Evolutionary conservation across 2,888 invertebrate genomes (phyloP).

Genomic region (Gryllus longicercus): DNA sequence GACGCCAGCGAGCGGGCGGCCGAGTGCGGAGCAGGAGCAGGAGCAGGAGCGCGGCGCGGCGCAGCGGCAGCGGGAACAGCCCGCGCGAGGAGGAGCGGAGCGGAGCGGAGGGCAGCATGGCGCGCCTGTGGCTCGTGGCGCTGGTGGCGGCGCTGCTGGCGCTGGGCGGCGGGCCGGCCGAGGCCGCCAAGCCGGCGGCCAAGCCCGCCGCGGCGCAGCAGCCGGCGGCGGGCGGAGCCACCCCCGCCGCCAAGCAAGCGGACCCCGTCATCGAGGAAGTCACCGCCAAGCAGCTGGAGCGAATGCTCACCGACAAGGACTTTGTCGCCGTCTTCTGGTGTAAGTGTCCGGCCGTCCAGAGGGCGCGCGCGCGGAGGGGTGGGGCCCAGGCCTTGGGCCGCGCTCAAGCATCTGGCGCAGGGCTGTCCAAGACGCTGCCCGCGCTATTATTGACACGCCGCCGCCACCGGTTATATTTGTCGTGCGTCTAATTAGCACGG

Average conservation of each 20-base stretch:
- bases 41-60: neutral
- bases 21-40: neutral
- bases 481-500: conserved; percentile 9
- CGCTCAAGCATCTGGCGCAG: neutral
- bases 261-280: conserved; percentile 89
- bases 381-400: neutral
- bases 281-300: conserved; percentile 87
- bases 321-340: conserved; percentile 95
- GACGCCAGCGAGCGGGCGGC: conserved; percentile 3
- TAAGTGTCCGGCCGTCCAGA: conserved; percentile 62
- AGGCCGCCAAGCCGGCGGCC: conserved; percentile 46
- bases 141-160: conserved; percentile 33
- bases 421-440: neutral
- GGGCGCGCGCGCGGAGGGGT: neutral
- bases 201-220: conserved; percentile 46
- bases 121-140: conserved; percentile 22
- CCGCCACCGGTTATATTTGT: conserved; percentile 9
- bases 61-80: neutral
- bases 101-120: conserved; percentile 25
- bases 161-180: conserved; percentile 33
- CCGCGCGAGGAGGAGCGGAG: conserved; percentile 11
- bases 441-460: conserved; percentile 4
- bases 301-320: conserved; percentile 84
- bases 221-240: conserved; percentile 46
- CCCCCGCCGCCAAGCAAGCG: conserved; percentile 40